Percentiles rank a stretch among this genome's conserved stretches.
Evolutionary conservation across 2,797 vertebrate species (phyloP).

Genomic region (Melanotaenia pygmaea): DNA sequence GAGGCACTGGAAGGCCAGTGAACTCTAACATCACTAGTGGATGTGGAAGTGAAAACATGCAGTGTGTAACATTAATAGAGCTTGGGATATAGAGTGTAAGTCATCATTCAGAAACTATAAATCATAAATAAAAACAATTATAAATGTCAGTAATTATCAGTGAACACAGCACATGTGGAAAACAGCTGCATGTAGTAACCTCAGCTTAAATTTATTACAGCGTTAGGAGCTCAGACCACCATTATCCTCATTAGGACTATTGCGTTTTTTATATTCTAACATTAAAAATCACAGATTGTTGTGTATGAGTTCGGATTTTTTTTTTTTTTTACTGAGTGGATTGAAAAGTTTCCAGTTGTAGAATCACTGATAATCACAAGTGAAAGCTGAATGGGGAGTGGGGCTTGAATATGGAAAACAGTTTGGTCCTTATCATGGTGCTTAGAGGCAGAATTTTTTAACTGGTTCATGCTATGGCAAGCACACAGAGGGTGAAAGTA

Average conservation of each 20-base stretch:
- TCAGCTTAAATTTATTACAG: neutral
- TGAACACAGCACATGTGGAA: neutral
- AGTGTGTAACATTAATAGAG: neutral
- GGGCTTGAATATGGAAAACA: conserved; percentile 1
- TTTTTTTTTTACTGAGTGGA: conserved; percentile 1
- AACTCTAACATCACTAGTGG: neutral
- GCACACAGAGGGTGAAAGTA: conserved; percentile 32
- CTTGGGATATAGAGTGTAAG: neutral
- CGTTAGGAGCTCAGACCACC: neutral
- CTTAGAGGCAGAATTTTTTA: conserved; percentile 19
- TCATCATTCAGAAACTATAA: neutral
- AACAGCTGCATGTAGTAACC: neutral
- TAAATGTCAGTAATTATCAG: neutral
- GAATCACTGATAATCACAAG: conserved; percentile 33
- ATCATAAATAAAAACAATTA: neutral
- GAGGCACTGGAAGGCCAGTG: neutral
- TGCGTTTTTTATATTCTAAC: neutral
- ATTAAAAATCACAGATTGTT: neutral
- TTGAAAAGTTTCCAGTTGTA: conserved; percentile 14
- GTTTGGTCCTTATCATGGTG: conserved; percentile 9
- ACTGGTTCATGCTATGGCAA: conserved; percentile 30
- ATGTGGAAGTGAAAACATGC: neutral
- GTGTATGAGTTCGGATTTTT: conserved; percentile 14
- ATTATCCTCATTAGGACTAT: neutral
- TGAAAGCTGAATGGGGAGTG: neutral